A percentile compares a stretch with the other conserved stretches of the same genome.
Evolutionary conservation across 2,113 vertebrate species (phyloP).

Genomic region (Sarotherodon lohbergeri): DNA sequence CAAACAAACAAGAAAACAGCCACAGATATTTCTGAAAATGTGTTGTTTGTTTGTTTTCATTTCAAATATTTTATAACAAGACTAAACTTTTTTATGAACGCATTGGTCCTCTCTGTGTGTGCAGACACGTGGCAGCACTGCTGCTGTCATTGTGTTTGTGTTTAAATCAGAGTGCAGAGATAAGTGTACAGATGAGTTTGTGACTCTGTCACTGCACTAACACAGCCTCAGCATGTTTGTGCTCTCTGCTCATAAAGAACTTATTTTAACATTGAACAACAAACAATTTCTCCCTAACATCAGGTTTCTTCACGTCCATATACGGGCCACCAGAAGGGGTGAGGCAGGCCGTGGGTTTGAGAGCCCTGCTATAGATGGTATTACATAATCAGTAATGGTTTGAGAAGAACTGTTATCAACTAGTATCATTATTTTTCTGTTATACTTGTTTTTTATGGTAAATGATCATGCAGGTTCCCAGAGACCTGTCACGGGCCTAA

Average conservation of each 20-base stretch:
- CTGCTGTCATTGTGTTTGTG: not conserved
- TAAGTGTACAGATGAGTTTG: no score
- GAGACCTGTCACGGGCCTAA: no score
- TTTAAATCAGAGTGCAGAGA: not conserved
- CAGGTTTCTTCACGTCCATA: not conserved
- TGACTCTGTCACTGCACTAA: not conserved
- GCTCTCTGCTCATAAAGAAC: not conserved
- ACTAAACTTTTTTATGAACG: accelerated
- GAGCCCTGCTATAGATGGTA: no score
- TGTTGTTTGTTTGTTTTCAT: not conserved
- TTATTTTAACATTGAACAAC: not conserved
- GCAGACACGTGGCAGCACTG: not conserved
- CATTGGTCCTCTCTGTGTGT: accelerated
- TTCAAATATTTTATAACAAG: not conserved
- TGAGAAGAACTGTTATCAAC: no score
- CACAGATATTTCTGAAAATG: not conserved
- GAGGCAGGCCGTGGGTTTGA: no score
- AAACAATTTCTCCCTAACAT: accelerated
- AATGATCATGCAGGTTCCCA: no score
- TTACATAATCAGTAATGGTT: no score
- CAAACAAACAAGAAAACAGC: not conserved
- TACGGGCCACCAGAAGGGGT: no score
- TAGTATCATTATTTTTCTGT: no score
- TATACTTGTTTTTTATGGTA: no score
- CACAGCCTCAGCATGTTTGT: no score